Evolutionary conservation across 2,888 invertebrate genomes (phyloP).

Genomic region (Ischnura elegans): DNA sequence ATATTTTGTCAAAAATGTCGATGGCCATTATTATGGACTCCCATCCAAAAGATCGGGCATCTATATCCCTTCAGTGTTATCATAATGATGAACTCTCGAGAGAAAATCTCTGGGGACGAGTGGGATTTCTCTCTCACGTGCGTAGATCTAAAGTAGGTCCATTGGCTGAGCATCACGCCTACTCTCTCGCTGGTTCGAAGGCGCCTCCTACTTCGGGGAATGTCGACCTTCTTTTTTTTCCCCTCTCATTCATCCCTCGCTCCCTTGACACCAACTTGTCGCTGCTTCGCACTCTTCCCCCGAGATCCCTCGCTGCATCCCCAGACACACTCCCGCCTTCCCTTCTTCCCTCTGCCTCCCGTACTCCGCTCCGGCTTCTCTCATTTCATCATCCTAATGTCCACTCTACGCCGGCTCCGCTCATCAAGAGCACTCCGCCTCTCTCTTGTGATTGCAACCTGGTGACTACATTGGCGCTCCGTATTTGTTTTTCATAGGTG

Average conservation of each 20-base stretch:
- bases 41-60: background rate
- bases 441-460: background rate
- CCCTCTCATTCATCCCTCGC: background rate
- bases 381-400: constrained; percentile 35
- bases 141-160: background rate
- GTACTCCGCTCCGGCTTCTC: background rate
- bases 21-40: background rate
- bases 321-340: background rate
- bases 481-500: background rate
- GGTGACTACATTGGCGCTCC: background rate
- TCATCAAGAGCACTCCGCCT: background rate
- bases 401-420: constrained; percentile 1
- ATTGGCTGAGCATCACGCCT: background rate
- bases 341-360: background rate
- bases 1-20: background rate
- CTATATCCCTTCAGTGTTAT: background rate
- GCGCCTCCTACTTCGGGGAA: background rate
- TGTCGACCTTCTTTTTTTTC: background rate
- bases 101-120: background rate
- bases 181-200: background rate
- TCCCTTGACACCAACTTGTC: background rate
- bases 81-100: background rate
- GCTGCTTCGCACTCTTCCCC: background rate
- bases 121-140: background rate
- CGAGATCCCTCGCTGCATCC: background rate